These are phyloP conservation scores for Semnopithecus entellus DNA, from an alignment of 2,113 vertebrate genomes.

Conservation along the genomic window DNA sequence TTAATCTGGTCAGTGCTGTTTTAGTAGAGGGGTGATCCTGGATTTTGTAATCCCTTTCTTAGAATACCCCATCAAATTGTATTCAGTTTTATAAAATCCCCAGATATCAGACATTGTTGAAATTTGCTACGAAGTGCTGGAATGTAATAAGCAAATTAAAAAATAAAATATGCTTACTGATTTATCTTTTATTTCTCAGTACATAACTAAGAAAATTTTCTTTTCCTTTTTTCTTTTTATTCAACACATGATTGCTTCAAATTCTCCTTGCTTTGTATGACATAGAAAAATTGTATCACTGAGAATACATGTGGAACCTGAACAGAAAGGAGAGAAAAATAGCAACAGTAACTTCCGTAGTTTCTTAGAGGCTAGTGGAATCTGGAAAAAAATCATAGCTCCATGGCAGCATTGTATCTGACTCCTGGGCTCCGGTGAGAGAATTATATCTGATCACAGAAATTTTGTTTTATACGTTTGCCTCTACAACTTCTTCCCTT, in stretches of 20 bases:
- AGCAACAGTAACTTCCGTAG: accelerated
- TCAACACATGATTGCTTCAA: not conserved
- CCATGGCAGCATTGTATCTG: not conserved
- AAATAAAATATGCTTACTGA: not conserved
- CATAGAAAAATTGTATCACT: not conserved
- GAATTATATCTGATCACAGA: not conserved
- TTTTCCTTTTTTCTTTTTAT: not conserved
- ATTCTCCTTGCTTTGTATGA: not conserved
- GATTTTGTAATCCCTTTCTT: not conserved
- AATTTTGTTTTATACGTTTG: not conserved
- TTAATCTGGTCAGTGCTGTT: not conserved
- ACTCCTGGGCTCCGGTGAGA: not conserved
- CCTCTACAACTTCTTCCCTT: not conserved
- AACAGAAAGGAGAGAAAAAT: no score
- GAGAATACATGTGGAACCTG: not conserved
- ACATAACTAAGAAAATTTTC: not conserved
- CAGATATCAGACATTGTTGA: not conserved
- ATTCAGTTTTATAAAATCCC: not conserved
- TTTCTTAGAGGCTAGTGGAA: no score
- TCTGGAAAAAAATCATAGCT: not conserved
- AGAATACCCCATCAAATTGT: not conserved
- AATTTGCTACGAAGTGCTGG: not conserved
- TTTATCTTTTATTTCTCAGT: not conserved
- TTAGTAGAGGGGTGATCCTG: not conserved
- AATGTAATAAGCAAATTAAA: not conserved